These are phyloP conservation scores for Drosophila melanosoma DNA, from an alignment of 2,888 invertebrate species.

Conservation along the genomic window DNA sequence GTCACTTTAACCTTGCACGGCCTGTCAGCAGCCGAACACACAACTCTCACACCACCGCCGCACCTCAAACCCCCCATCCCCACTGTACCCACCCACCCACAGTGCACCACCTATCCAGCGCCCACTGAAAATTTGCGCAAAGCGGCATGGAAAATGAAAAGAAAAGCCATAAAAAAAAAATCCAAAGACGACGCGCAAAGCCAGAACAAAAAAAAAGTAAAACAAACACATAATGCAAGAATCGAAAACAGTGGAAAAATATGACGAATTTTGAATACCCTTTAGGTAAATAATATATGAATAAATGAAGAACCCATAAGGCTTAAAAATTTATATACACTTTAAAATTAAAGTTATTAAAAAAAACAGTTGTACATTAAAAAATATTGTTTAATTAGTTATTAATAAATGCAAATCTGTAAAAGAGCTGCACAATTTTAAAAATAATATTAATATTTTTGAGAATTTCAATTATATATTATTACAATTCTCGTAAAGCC, in stretches of 20 bases:
- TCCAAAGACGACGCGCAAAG: conserved; percentile 75
- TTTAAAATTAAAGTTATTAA: background rate
- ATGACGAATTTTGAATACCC: conserved; percentile 10
- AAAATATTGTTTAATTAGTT: background rate
- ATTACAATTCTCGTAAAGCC: fast-evolving
- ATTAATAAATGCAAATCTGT: background rate
- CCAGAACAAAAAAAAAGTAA: conserved; percentile 45
- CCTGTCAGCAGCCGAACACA: conserved; percentile 63
- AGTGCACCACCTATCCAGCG: conserved; percentile 10
- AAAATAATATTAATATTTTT: background rate
- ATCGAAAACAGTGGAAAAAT: background rate
- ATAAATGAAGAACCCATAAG: background rate
- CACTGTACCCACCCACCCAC: background rate
- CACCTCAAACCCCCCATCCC: background rate
- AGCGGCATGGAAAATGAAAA: conserved; percentile 77
- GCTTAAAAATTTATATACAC: background rate
- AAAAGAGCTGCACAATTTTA: background rate
- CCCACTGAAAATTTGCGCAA: conserved; percentile 75
- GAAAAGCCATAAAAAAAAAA: conserved; percentile 74
- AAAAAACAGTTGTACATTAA: background rate
- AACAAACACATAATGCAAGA: conserved; percentile 39
- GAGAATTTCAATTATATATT: background rate
- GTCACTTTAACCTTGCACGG: conserved; percentile 81
- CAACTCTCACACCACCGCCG: background rate
- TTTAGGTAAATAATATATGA: background rate